A percentile compares a stretch with the other conserved stretches of the same genome.
Conservation (phyloP, 2,797 vertebrate genomes). For the Apogon talboti region DNA sequence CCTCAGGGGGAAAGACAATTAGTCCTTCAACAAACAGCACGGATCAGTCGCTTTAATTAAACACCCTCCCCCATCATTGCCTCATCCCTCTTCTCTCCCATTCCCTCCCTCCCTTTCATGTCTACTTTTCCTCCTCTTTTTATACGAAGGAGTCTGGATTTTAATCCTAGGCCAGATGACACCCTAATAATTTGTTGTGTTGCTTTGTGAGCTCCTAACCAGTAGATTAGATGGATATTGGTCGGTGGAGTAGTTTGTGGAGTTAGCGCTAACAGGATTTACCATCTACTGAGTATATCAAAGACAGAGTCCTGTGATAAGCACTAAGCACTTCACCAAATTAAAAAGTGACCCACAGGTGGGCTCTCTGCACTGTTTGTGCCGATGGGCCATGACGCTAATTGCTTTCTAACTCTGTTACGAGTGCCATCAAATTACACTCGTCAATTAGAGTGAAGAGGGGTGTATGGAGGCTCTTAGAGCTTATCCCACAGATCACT, state of each 20-base stretch:
- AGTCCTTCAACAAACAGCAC: slow-evolving; percentile 85
- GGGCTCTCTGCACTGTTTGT: slow-evolving; percentile 80
- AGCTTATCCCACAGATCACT: slow-evolving; percentile 73
- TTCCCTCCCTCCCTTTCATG: slow-evolving; percentile 51
- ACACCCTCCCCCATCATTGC: slow-evolving; percentile 75
- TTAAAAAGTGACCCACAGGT: slow-evolving; percentile 89
- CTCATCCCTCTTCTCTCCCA: slow-evolving; percentile 59
- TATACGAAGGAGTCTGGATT: slow-evolving; percentile 65
- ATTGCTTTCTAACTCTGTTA: slow-evolving; percentile 89
- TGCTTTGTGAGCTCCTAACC: slow-evolving; percentile 80
- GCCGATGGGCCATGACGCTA: slow-evolving; percentile 83
- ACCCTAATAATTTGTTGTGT: slow-evolving; percentile 84
- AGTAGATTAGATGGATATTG: slow-evolving; percentile 85
- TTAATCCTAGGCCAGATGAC: slow-evolving; percentile 80
- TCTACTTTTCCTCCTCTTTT: slow-evolving; percentile 54
- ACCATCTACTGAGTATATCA: slow-evolving; percentile 88
- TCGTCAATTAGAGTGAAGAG: slow-evolving; percentile 82
- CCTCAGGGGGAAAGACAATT: slow-evolving; percentile 84
- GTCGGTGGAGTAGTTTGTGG: slow-evolving; percentile 79
- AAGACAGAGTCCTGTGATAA: slow-evolving; percentile 80
- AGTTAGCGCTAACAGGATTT: slow-evolving; percentile 88
- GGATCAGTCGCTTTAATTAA: slow-evolving; percentile 86
- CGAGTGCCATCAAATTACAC: slow-evolving; percentile 86
- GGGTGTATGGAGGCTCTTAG: slow-evolving; percentile 74
- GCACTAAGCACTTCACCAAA: slow-evolving; percentile 88